Percentiles rank a stretch among this genome's conserved stretches.
Evolutionary conservation across 2,797 vertebrate species (phyloP).

Genomic region (Muscicapa striata): DNA sequence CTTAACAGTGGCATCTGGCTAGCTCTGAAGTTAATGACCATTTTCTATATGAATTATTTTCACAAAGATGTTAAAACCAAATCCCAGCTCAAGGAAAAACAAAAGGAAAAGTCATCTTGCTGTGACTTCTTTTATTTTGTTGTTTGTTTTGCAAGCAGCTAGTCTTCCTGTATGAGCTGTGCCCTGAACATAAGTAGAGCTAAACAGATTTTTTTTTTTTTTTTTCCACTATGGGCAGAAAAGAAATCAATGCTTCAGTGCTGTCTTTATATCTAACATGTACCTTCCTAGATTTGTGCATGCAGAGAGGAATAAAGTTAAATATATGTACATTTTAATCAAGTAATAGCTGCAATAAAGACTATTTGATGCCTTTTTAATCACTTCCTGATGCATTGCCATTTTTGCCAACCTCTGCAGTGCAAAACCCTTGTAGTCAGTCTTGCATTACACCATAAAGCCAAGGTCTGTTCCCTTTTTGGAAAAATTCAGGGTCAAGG

Average conservation of each 20-base stretch:
- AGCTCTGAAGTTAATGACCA: conserved; percentile 42
- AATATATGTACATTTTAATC: background rate
- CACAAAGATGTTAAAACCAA: conserved; percentile 5
- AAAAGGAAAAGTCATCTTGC: background rate
- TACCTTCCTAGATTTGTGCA: background rate
- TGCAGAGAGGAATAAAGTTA: background rate
- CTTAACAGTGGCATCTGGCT: conserved; percentile 53
- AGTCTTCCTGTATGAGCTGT: background rate
- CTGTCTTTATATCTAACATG: background rate
- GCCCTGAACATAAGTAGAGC: background rate
- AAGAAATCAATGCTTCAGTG: background rate
- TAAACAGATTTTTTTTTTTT: background rate
- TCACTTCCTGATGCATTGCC: background rate
- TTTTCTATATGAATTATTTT: conserved; percentile 52
- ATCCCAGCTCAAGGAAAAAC: background rate
- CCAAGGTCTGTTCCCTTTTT: background rate
- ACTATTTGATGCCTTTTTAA: background rate
- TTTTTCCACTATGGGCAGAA: background rate
- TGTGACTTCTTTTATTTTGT: background rate
- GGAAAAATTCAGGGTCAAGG: background rate
- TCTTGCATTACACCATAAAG: background rate
- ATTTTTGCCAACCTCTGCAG: background rate
- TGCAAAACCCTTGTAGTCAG: background rate
- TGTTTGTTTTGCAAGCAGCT: background rate
- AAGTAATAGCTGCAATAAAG: background rate